These are phyloP conservation scores for Danio jaintianensis DNA, from an alignment of 2,797 vertebrate genomes.

Conservation along the genomic window DNA sequence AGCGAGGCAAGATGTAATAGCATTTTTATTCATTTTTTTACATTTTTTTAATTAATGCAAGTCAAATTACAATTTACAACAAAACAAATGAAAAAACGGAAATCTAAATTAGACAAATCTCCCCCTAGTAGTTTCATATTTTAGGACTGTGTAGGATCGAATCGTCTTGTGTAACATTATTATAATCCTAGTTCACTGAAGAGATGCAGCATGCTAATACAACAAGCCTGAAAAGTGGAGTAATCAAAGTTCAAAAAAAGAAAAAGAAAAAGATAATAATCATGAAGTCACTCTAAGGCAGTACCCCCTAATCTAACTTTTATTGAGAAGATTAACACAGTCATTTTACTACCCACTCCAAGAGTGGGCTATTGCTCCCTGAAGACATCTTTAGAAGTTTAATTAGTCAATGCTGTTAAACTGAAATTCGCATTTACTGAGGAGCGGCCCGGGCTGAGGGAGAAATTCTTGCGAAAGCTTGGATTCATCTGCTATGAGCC, in stretches of 20 bases:
- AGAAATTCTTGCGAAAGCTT: constrained; percentile 22
- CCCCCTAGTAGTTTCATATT: neutral
- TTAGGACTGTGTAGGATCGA: neutral
- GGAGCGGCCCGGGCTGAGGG: constrained; percentile 29
- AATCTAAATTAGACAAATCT: neutral
- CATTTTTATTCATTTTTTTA: no score
- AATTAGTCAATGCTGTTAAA: constrained; percentile 61
- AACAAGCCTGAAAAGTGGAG: neutral
- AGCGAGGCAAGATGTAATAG: no score
- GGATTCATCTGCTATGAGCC: constrained; percentile 25
- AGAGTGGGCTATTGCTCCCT: constrained; percentile 55
- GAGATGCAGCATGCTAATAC: neutral
- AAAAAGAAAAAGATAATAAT: neutral
- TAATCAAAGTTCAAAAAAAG: constrained; percentile 40
- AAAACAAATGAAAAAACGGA: neutral
- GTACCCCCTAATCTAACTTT: constrained; percentile 59
- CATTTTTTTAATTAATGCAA: no score
- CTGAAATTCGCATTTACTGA: constrained; percentile 49
- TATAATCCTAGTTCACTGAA: neutral
- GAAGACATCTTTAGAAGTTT: constrained; percentile 58
- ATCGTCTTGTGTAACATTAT: neutral
- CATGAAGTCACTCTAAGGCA: constrained; percentile 28
- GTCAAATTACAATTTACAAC: neutral
- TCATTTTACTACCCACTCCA: constrained; percentile 46
- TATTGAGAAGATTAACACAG: constrained; percentile 61